Conservation (phyloP, 37 sponge, comb jelly and placozoan species). For the Eunapius fragilis region DNA sequence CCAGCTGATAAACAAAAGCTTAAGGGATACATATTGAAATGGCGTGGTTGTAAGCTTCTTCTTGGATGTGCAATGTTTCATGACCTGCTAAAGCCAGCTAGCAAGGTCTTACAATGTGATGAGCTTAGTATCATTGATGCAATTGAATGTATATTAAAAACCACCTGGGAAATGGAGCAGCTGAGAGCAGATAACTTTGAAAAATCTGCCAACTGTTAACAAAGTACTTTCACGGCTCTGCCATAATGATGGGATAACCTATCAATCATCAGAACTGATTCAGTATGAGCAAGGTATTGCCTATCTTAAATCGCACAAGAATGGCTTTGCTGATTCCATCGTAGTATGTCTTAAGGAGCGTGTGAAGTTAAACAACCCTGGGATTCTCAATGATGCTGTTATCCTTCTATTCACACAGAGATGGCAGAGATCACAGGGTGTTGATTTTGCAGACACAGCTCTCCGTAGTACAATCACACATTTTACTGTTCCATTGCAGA, state of each 20-base stretch:
- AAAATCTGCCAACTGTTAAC: constrained; percentile 60
- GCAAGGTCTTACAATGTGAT: constrained; percentile 8
- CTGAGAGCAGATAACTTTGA: constrained; percentile 11
- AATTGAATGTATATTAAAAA: constrained; percentile 52
- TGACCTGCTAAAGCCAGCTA: constrained; percentile 47
- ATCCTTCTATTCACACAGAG: constrained; percentile 70
- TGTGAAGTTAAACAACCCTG: constrained; percentile 18
- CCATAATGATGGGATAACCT: constrained; percentile 18
- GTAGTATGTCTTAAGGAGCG: constrained; percentile 14
- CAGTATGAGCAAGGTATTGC: constrained; percentile 20
- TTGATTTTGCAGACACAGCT: constrained; percentile 51
- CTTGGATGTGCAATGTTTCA: constrained; percentile 51
- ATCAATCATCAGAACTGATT: constrained; percentile 39
- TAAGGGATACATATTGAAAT: constrained; percentile 46
- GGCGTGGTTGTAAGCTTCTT: constrained; percentile 23
- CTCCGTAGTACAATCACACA: constrained; percentile 13
- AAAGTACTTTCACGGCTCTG: constrained; percentile 48
- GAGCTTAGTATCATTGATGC: constrained; percentile 40
- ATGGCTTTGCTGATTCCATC: background rate
- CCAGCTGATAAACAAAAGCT: constrained; percentile 41
- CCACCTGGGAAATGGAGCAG: constrained; percentile 35
- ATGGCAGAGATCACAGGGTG: constrained; percentile 46
- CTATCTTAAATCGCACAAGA: constrained; percentile 7
- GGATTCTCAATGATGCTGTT: constrained; percentile 45
- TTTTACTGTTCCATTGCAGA: constrained; percentile 44